Base-by-base conservation (phyloP, 2,797 vertebrate species). In the Epinephelus malabaricus region DNA sequence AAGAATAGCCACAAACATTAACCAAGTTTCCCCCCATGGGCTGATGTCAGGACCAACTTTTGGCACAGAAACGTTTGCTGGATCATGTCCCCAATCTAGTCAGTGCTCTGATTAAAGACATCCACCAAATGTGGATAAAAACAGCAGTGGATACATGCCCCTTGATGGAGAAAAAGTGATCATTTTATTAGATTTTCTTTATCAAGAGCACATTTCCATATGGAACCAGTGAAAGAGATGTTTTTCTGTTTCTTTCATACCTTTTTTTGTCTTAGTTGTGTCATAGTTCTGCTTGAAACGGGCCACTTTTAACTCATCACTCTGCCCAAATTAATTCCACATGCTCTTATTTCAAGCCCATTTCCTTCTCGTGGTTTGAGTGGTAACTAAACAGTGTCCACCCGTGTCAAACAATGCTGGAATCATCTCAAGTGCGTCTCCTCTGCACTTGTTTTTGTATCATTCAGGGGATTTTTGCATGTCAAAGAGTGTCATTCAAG, bases 281-380 rank as follows among this genome's bases (percentile, higher is more conserved):
- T 84, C 54, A 65, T 53, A 49, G 73, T 63, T 80, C 47, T 43
- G 71, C 79, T 82, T 67, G 43, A 70, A 83, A 63, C 69, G 3
- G 34, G 56, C 79, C 81, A 77, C 69, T 78, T 85, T 66, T 71
- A 84, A 70, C 72, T 87, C 87, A 85, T 85, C 82, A 43, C 76
- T 87, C 23, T 15, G 18, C 30, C 59, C 51, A 85, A 81, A 93
- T 93, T 82, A 76, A 73, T 78, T 77, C 92, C 89, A 84, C 70
- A 87, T 91, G 88, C 69, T 84, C 76, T 85, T 58, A 70, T 83
- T 86, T 59, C 18, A 50, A 38, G 27, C 54, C 47, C 9, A 40
- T 82, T 85, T 88, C 61, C 63, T 76, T 69, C 58, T 66, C 40
- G 55, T 75, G 79, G 67, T 85, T 75, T 81, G 40, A 84, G n/a